Percentiles rank a stretch among this genome's conserved stretches.
Conservation (phyloP, 2,113 vertebrate genomes). For the Bos javanicus region DNA sequence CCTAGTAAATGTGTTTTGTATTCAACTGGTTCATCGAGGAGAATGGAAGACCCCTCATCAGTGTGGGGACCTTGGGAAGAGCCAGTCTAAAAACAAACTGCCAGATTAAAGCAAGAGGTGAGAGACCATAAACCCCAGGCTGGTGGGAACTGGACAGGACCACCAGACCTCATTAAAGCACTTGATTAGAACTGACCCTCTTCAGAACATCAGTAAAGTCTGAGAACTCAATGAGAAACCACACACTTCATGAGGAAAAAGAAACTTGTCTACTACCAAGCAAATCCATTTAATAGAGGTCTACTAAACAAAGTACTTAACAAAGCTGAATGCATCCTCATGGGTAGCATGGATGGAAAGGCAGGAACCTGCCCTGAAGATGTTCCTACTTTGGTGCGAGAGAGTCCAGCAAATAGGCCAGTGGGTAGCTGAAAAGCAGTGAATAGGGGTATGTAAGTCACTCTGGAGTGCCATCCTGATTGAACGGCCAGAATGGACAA, state of each 20-base stretch:
- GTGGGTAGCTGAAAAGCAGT: neutral
- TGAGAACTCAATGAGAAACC: conserved; percentile 3
- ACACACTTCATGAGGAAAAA: neutral
- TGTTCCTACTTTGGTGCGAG: neutral
- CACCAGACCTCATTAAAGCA: conserved; percentile 26
- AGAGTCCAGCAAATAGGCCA: neutral
- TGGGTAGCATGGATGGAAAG: neutral
- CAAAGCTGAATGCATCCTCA: neutral
- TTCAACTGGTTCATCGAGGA: neutral
- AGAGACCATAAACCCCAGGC: neutral
- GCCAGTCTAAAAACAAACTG: neutral
- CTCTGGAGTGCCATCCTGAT: neutral
- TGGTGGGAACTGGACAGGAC: neutral
- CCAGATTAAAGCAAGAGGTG: neutral
- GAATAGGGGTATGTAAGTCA: neutral
- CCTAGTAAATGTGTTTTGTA: neutral
- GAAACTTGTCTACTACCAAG: conserved; percentile 32
- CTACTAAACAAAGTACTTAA: neutral
- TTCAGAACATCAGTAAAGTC: conserved; percentile 24
- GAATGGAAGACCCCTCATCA: neutral
- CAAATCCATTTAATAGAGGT: neutral
- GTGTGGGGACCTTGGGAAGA: neutral
- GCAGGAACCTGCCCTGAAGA: neutral
- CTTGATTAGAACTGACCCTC: neutral
- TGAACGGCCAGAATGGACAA: neutral